Evolutionary conservation across 1,140 invertebrate species (phyloP).

Genomic region (Drosophila pruinosa): DNA sequence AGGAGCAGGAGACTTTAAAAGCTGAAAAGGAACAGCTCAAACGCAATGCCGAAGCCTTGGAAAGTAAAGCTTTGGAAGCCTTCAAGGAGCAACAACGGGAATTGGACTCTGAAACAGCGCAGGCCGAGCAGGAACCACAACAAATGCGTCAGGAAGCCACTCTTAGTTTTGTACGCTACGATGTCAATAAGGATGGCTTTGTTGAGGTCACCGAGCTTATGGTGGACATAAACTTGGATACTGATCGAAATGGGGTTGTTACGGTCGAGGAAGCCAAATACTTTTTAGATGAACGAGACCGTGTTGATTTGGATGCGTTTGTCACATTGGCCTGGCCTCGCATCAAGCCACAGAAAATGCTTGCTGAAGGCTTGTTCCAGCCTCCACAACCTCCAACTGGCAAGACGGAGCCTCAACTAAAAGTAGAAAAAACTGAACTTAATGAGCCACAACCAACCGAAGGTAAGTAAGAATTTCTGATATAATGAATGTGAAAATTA

Average conservation of each 20-base stretch:
- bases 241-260: slow-evolving; percentile 92
- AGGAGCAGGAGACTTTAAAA: slow-evolving; percentile 88
- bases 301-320: slow-evolving; percentile 89
- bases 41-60: slow-evolving; percentile 88
- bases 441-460: slow-evolving; percentile 64
- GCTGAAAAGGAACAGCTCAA: slow-evolving; percentile 90
- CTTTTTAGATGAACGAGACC: slow-evolving; percentile 89
- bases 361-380: slow-evolving; percentile 88
- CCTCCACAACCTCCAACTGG: slow-evolving; percentile 80
- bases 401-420: slow-evolving; percentile 81
- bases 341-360: slow-evolving; percentile 91
- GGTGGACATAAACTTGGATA: slow-evolving; percentile 91
- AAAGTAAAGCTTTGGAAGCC: slow-evolving; percentile 90
- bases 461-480: slow-evolving; percentile 10
- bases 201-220: slow-evolving; percentile 91
- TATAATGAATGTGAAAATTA: too few species aligned
- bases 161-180: slow-evolving; percentile 89
- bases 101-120: slow-evolving; percentile 85
- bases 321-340: slow-evolving; percentile 88
- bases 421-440: neutral
- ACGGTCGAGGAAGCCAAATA: slow-evolving; percentile 91
- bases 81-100: slow-evolving; percentile 88
- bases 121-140: slow-evolving; percentile 83
- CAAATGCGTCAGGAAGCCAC: slow-evolving; percentile 85
- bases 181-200: slow-evolving; percentile 90